These are phyloP conservation scores for Pemphigus obesinymphae DNA, from an alignment of 1,140 invertebrate genomes.

Conservation along the genomic window DNA sequence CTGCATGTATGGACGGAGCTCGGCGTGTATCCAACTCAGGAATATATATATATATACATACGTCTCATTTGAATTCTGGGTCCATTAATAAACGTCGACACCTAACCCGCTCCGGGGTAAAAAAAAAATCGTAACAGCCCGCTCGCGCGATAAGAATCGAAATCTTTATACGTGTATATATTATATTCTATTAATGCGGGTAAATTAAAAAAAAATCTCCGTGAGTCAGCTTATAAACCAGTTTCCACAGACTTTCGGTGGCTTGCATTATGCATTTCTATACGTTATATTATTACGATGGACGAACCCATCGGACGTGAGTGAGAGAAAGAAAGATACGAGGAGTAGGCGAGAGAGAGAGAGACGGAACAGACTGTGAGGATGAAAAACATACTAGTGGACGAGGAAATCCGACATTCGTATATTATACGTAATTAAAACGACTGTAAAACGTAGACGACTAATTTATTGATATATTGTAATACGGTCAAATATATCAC, in stretches of 20 bases:
- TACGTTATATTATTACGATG: neutral
- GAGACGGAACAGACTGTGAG: neutral
- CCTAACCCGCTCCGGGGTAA: conserved; percentile 25
- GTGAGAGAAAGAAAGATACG: neutral
- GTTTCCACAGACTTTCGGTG: conserved; percentile 7
- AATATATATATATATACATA: neutral
- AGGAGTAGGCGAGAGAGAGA: neutral
- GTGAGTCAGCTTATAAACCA: neutral
- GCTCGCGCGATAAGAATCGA: conserved; percentile 9
- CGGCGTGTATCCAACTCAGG: neutral
- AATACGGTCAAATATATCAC: no score
- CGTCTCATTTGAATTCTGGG: conserved; percentile 35
- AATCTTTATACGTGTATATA: conserved; percentile 1
- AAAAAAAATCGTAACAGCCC: conserved; percentile 5
- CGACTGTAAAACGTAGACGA: neutral
- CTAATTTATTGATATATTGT: neutral
- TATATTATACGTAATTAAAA: neutral
- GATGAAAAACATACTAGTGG: neutral
- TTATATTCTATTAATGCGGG: conserved; percentile 12
- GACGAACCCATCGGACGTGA: neutral
- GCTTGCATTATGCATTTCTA: neutral
- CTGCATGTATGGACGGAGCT: neutral
- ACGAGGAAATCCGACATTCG: neutral
- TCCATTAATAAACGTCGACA: conserved; percentile 40
- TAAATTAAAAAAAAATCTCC: conserved; percentile 20